A percentile compares a stretch with the other conserved stretches of the same genome.
phyloP scores from a whole-genome alignment of 2,113 vertebrate species.

The Carettochelys insculpta region DNA sequence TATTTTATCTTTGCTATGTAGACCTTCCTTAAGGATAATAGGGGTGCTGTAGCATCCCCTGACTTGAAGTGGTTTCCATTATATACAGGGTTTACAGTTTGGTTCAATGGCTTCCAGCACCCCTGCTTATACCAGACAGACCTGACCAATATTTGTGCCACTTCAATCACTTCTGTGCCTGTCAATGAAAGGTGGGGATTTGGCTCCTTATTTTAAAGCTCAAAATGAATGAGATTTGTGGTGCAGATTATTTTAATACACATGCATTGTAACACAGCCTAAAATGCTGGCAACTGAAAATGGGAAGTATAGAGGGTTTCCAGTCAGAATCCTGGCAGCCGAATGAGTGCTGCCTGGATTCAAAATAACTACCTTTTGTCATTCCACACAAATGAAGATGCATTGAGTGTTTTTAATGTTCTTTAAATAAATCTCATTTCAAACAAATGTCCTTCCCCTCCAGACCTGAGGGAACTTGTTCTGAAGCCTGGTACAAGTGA shows the following conservation, averaged over 20 bases:
- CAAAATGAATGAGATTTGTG: background rate
- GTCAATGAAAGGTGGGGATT: background rate
- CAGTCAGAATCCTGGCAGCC: background rate
- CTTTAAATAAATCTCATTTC: background rate
- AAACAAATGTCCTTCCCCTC: background rate
- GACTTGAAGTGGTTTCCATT: no score
- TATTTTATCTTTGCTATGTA: no score
- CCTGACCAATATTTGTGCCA: background rate
- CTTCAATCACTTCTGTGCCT: background rate
- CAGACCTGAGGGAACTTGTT: background rate
- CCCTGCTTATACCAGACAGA: background rate
- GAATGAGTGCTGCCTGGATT: background rate
- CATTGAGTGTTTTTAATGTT: background rate
- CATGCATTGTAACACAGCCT: background rate
- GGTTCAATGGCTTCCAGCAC: no score
- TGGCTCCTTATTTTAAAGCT: background rate
- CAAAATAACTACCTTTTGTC: background rate
- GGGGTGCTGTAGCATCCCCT: no score
- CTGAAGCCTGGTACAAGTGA: rapidly evolving
- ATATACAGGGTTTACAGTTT: no score
- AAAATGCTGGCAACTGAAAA: background rate
- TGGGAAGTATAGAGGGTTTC: background rate
- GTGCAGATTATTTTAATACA: background rate
- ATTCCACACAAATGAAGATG: background rate
- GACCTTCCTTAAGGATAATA: no score